Evolutionary conservation across 2,797 vertebrate genomes (phyloP).

Genomic region (Myripristis murdjan): DNA sequence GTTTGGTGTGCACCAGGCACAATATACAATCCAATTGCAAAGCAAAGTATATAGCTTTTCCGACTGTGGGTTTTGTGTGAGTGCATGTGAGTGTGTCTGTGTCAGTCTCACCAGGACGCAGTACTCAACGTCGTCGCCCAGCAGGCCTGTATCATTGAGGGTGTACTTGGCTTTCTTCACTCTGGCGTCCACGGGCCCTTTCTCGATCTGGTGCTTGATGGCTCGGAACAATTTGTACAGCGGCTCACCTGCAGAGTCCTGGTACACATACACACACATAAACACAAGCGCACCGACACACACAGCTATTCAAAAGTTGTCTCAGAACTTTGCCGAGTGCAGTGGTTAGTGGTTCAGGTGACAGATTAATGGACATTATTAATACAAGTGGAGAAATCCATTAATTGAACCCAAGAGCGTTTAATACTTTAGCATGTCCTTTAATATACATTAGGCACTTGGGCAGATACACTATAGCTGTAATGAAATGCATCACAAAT

Average conservation of each 20-base stretch:
- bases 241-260: slow-evolving; percentile 96
- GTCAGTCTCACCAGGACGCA: slow-evolving; percentile 87
- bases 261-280: slow-evolving; percentile 31
- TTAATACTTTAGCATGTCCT: slow-evolving; percentile 13
- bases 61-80: not conserved
- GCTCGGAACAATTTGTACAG: slow-evolving; percentile 97
- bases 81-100: not conserved
- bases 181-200: slow-evolving; percentile 94
- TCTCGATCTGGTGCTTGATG: slow-evolving; percentile 98
- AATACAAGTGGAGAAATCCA: slow-evolving; percentile 40
- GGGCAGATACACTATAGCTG: slow-evolving; percentile 8
- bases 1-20: slow-evolving; percentile 83
- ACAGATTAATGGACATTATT: slow-evolving; percentile 50
- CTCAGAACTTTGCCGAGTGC: slow-evolving; percentile 44
- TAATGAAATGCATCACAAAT: slow-evolving; percentile 5
- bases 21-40: slow-evolving; percentile 48
- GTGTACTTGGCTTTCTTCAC: slow-evolving; percentile 98
- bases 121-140: slow-evolving; percentile 97
- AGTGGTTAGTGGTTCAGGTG: slow-evolving; percentile 57
- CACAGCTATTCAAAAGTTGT: slow-evolving; percentile 17
- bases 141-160: slow-evolving; percentile 94
- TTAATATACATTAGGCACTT: not conserved
- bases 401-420: too few relatives aligned
- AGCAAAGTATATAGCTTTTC: slow-evolving; percentile 32
- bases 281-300: slow-evolving; percentile 8